Conservation (phyloP, 2,888 invertebrate species). For the Acrobasis consociella region DNA sequence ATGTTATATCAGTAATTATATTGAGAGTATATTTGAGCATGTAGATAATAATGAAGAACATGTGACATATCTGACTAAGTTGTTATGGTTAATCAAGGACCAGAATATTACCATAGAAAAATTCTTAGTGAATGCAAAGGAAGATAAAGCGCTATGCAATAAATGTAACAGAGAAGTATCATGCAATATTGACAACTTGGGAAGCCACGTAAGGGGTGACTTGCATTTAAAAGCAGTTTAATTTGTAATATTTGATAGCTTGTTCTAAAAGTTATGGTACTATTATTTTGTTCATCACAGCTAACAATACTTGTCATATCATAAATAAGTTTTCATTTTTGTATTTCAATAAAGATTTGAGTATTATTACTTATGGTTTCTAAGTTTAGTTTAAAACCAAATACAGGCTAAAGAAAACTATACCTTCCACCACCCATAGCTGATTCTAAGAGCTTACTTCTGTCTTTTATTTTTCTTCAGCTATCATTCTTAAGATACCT, state of each 20-base stretch:
- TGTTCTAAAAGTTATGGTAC: no score
- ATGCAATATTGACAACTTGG: slow-evolving; percentile 53
- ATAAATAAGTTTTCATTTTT: no score
- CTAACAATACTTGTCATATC: no score
- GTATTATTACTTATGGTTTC: no score
- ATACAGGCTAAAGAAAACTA: no score
- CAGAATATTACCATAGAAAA: slow-evolving; percentile 52
- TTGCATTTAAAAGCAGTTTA: slow-evolving; percentile 24
- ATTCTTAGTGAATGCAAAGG: slow-evolving; percentile 49
- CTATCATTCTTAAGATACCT: no score
- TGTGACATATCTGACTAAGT: slow-evolving; percentile 39
- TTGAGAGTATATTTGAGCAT: slow-evolving; percentile 53
- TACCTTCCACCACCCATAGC: no score
- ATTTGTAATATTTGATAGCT: neutral
- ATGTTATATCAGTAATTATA: slow-evolving; percentile 52
- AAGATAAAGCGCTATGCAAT: slow-evolving; percentile 50
- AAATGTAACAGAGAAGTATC: slow-evolving; percentile 49
- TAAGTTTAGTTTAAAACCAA: no score
- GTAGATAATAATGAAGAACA: slow-evolving; percentile 47
- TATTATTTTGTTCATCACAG: no score
- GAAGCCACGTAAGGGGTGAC: slow-evolving; percentile 47
- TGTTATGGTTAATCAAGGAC: slow-evolving; percentile 45
- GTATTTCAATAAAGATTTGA: no score
- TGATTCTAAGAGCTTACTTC: no score
- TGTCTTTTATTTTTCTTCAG: no score